Evolutionary conservation across 2,888 invertebrate species (phyloP).

Genomic region (Lasioglossum morio): DNA sequence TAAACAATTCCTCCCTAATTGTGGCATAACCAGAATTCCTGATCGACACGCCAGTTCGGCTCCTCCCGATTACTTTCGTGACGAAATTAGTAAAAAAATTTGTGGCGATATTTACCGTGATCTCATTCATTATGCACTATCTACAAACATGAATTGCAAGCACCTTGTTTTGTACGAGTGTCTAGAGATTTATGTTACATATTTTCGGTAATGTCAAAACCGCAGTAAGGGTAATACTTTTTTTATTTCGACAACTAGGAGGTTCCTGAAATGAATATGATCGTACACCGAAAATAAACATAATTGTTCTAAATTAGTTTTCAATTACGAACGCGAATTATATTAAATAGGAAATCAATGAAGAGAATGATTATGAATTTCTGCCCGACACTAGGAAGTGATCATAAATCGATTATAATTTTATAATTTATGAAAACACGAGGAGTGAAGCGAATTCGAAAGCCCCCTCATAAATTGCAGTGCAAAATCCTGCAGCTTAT

Average conservation of each 20-base stretch:
- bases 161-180: neutral
- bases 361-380: neutral
- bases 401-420: neutral
- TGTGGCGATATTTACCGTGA: neutral
- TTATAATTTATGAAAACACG: neutral
- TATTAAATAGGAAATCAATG: neutral
- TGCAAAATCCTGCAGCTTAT: neutral
- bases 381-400: neutral
- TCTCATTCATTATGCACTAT: neutral
- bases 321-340: neutral
- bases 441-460: neutral
- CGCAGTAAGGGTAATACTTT: neutral
- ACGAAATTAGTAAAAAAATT: conserved; percentile 43
- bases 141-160: neutral
- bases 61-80: conserved; percentile 33
- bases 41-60: conserved; percentile 45
- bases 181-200: neutral
- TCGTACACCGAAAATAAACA: neutral
- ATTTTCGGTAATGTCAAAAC: neutral
- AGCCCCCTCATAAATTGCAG: neutral
- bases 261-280: neutral
- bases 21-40: conserved; percentile 33
- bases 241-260: neutral
- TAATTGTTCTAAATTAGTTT: neutral
- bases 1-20: conserved; percentile 58